Evolutionary conservation across 1,140 invertebrate species (phyloP), one percentile per base, ranked within the genome.

Genomic region (Triops longicaudatus): DNA sequence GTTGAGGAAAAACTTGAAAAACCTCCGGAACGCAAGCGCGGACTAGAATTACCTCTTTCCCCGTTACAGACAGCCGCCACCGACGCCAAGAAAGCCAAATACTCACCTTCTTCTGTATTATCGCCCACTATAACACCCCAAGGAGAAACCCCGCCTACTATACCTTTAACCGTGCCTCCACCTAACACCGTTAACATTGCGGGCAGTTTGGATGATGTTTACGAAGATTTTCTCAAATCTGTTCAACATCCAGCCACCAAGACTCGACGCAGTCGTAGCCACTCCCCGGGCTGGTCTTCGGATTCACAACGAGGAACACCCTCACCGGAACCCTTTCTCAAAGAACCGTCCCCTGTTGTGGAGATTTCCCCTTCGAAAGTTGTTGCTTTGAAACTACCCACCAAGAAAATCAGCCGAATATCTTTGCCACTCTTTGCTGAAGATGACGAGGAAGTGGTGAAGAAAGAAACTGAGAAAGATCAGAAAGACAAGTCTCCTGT

Each of bases 231-330:
- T 17, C 50, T 63, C 4, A 63, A 63, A 63, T 63, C 50, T 6
- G 50, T 63, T 10, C 9, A 63, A 14, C 17, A 63, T 12, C 22
- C 31, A 37, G 31, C 50, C 50, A 14, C n/a, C 0, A 63, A 63
- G 50, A 22, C 22, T 6, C 14, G 50, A 63, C 50, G 50, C 50
- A 63, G 50, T 63, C 11, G 50, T n/a, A 63, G 50, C 50, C 50
- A 63, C 50, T 63, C 50, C 50, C 50, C 50, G 14, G 50, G 50
- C 50, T 63, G 50, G 50, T 63, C 50, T 63, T 63, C 50, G 14
- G 50, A 63, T n/a, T 63, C 50, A 9, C n/a, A 63, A 14, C 50
- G 22, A 63, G 22, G 50, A 63, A 63, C 50, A 10, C 50, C 50
- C 17, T 63, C 50, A n/a, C 50, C 50, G 17, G 22, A 63, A 63